Percentiles rank a stretch among this genome's conserved stretches.
phyloP scores from a whole-genome alignment of 2,888 invertebrate species.

The Tigriopus californicus region DNA sequence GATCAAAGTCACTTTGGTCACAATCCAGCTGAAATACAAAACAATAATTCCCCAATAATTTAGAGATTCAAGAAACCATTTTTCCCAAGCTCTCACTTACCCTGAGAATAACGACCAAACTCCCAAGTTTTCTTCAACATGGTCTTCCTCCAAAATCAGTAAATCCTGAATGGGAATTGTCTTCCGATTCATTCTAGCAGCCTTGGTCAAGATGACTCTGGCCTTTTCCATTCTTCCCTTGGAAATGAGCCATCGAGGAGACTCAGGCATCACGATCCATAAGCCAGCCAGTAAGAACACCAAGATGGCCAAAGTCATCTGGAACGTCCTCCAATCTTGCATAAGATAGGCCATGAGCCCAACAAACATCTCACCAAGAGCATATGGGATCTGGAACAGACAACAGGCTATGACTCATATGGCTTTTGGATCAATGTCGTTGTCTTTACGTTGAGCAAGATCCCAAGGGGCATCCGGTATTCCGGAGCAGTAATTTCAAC shows the following conservation, averaged over 20 bases:
- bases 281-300: neutral
- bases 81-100: too few species aligned
- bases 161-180: neutral
- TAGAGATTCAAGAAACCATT: too few species aligned
- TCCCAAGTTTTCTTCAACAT: neutral
- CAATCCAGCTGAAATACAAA: neutral
- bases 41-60: too few species aligned
- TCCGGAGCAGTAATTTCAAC: neutral
- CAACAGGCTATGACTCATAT: neutral
- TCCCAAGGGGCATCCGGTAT: neutral
- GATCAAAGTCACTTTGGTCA: neutral
- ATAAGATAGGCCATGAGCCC: neutral
- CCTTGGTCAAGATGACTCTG: neutral
- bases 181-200: neutral
- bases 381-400: constrained; percentile 1
- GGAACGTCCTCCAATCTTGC: neutral
- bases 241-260: constrained; percentile 3
- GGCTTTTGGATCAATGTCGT: too few species aligned
- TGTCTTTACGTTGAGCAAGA: neutral
- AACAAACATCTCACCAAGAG: neutral
- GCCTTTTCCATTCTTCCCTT: neutral
- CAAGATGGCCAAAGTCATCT: neutral
- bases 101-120: neutral
- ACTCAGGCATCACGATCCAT: neutral
- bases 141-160: neutral